Evolutionary conservation across 2,888 invertebrate species (phyloP).

Genomic region (Coenonympha glycerion): DNA sequence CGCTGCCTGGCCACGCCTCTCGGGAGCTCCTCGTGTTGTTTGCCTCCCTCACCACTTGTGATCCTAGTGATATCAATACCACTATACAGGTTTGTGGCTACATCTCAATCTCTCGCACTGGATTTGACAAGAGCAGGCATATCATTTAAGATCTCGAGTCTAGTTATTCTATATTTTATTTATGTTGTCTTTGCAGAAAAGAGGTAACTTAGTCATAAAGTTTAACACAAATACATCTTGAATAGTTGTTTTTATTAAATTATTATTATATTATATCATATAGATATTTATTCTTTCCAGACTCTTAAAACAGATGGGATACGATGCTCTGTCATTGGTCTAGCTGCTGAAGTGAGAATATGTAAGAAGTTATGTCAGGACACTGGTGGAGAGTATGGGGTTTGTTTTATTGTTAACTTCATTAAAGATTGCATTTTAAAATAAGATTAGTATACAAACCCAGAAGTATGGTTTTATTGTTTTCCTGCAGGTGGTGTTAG

Average conservation of each 20-base stretch:
- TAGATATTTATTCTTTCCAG: constrained; percentile 63
- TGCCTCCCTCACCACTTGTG: constrained; percentile 97
- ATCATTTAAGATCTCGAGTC: too few species aligned
- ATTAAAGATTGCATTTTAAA: too few species aligned
- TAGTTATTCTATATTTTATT: too few species aligned
- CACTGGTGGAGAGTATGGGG: constrained; percentile 90
- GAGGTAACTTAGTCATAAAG: background rate
- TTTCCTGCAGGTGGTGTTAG: constrained; percentile 78
- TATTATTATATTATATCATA: too few species aligned
- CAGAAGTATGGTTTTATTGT: too few species aligned
- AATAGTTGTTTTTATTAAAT: too few species aligned
- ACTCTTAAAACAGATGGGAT: constrained; percentile 86
- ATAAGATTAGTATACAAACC: too few species aligned
- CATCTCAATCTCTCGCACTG: too few species aligned
- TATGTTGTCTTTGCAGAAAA: background rate
- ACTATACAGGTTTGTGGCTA: constrained; percentile 83
- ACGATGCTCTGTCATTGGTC: constrained; percentile 94
- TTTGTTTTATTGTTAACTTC: constrained; percentile 41
- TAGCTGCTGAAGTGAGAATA: constrained; percentile 96
- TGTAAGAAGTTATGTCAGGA: constrained; percentile 89
- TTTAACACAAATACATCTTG: background rate
- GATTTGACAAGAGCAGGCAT: too few species aligned
- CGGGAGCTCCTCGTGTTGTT: constrained; percentile 93
- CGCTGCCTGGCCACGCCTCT: constrained; percentile 95
- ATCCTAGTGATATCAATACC: constrained; percentile 92